Evolutionary conservation across 2,113 vertebrate genomes (phyloP).

Genomic region (Leptodactylus fuscus): DNA sequence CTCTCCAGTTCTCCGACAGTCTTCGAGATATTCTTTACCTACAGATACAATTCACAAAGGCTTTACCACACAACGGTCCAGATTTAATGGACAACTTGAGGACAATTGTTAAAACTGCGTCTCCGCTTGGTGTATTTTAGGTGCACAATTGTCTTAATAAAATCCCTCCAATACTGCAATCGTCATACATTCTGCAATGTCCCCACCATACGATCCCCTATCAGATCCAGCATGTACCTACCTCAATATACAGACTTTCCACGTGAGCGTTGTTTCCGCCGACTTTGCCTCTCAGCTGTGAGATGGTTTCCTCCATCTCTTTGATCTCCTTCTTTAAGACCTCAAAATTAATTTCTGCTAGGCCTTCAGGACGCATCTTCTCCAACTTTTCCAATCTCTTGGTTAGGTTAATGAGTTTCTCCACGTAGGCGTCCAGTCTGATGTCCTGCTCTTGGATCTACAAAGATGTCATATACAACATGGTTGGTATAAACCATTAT

Average conservation of each 20-base stretch:
- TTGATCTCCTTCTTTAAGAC: slow-evolving; percentile 34
- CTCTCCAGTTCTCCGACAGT: slow-evolving; percentile 43
- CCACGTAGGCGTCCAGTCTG: slow-evolving; percentile 32
- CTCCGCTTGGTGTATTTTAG: too few species aligned
- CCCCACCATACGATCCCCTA: background rate
- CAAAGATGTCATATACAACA: background rate
- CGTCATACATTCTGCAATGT: too few species aligned
- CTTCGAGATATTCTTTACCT: slow-evolving; percentile 55
- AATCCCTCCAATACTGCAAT: too few species aligned
- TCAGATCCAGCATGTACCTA: background rate
- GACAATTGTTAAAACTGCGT: too few species aligned
- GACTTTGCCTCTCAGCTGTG: slow-evolving; percentile 1
- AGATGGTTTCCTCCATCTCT: slow-evolving; percentile 37
- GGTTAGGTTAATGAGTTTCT: slow-evolving; percentile 47
- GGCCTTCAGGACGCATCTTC: slow-evolving; percentile 38
- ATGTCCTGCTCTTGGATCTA: slow-evolving; percentile 51
- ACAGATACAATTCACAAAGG: background rate
- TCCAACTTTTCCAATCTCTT: slow-evolving; percentile 42
- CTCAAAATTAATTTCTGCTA: slow-evolving; percentile 35
- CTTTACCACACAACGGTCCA: too few species aligned
- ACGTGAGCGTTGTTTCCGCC: slow-evolving; percentile 37
- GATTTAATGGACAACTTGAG: too few species aligned
- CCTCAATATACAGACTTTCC: slow-evolving; percentile 38
- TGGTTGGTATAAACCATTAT: background rate
- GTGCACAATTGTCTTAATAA: too few species aligned